Base-by-base conservation (phyloP, 2,797 vertebrate genomes). In the Scolopax bukidnonensis region DNA sequence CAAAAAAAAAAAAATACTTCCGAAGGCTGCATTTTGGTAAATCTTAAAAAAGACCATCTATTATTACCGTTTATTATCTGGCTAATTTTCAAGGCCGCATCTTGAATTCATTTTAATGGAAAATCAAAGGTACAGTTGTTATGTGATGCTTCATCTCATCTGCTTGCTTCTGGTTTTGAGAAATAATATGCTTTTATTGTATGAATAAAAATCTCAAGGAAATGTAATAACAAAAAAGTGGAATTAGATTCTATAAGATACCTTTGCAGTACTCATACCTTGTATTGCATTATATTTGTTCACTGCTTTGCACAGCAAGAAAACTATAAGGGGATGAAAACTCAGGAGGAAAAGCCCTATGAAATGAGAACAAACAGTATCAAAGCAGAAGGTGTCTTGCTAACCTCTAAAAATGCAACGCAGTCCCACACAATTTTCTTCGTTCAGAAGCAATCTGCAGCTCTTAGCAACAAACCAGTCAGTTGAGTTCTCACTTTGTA, bases 361-460 rank as follows among this genome's bases (percentile, higher is more conserved):
- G 67, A 90, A 94, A 90, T 79, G 43, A 89, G 92, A 89, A 41
- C 57, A 78, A 88, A 90, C 85, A 64, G 13, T 94, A 79, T 41
- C 77, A 56, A 83, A 81, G 51, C 65, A 51, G 43, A 20, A 93
- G 63, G 65, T 84, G 74, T 74, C 81, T 91, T 60, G 50, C 74
- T 86, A 84, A 86, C 69, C 67, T 93, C 78, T 89, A 59, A 65
- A 94, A 95, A 50, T 14, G 20, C 45, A n/a, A 3, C 61, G 23
- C 45, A 75, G 83, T 78, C 69, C 38, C 36, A 30, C 40, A 56
- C 69, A 82, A 47, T 90, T 91, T 93, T 91, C 73, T 84, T 87
- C 33, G 59, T 78, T 91, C 77, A 73, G 61, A 32, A 78, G 56
- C 68, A 59, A 65, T 85, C 75, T 87, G 77, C 38, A 68, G 40